phyloP scores from a whole-genome alignment of 2,888 invertebrate species.

The Pteria penguin region DNA sequence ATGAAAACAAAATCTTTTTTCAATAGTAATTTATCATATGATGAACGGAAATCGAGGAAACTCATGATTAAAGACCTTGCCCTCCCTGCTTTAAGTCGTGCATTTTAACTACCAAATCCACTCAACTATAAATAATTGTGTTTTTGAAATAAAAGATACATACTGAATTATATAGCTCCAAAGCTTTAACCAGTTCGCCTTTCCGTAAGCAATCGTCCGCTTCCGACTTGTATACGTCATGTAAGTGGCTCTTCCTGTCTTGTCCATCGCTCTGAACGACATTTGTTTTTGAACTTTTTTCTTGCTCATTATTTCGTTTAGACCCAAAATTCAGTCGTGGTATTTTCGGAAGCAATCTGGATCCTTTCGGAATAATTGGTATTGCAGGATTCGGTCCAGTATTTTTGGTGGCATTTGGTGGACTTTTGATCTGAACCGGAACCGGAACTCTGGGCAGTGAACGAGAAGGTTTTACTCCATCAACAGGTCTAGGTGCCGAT shows the following conservation, averaged over 20 bases:
- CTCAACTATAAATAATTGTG: too few relatives aligned
- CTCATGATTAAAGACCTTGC: too few relatives aligned
- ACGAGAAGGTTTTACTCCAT: conserved; percentile 39
- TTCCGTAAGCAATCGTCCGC: conserved; percentile 51
- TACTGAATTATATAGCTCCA: conserved; percentile 58
- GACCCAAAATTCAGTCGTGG: conserved; percentile 13
- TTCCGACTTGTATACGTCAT: conserved; percentile 51
- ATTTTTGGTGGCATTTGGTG: not conserved
- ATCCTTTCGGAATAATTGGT: conserved; percentile 20
- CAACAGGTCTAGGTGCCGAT: not conserved
- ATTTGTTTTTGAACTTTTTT: not conserved
- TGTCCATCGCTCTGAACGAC: conserved; percentile 45
- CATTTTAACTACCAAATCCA: too few relatives aligned
- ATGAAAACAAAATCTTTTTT: too few relatives aligned
- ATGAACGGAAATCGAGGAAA: too few relatives aligned
- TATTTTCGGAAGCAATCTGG: conserved; percentile 36
- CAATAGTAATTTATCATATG: too few relatives aligned
- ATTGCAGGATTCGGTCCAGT: conserved; percentile 25
- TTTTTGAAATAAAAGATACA: conserved; percentile 22
- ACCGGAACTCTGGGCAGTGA: conserved; percentile 53
- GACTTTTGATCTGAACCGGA: not conserved
- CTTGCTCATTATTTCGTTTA: conserved; percentile 46
- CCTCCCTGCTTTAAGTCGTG: too few relatives aligned
- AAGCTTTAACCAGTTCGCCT: conserved; percentile 55
- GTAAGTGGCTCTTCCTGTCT: conserved; percentile 54